Conservation (phyloP, 92 coral and sea anemone genomes). For the Virgularia gustaviana region DNA sequence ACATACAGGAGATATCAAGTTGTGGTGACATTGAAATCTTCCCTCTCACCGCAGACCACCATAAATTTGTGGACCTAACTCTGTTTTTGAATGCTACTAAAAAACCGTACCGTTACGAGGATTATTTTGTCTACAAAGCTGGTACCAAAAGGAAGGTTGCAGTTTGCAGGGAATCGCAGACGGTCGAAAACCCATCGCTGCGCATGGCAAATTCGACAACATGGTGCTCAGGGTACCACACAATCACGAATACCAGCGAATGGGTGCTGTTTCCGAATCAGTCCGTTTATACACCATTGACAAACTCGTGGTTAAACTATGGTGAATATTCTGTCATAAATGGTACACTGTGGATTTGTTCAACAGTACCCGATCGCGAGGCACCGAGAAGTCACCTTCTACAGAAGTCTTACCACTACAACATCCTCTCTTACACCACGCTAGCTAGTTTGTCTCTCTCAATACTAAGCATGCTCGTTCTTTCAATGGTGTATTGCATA, state of each 20-base stretch:
- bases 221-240: background rate
- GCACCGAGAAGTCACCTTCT: too few species aligned
- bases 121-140: background rate
- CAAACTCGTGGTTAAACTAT: slow-evolving; percentile 1
- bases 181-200: too few species aligned
- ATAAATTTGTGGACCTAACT: background rate
- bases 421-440: slow-evolving; percentile 1
- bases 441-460: background rate
- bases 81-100: background rate
- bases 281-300: slow-evolving; percentile 8
- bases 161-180: background rate
- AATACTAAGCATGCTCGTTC: background rate
- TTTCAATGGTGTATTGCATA: background rate
- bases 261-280: background rate
- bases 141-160: background rate
- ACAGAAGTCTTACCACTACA: background rate
- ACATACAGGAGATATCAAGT: too few species aligned
- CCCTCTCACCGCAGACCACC: background rate
- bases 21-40: background rate
- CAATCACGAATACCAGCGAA: background rate
- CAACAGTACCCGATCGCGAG: background rate
- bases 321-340: slow-evolving; percentile 10
- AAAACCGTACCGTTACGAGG: background rate
- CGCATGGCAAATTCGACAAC: too few species aligned
- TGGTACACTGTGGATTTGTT: background rate